Evolutionary conservation across 2,888 invertebrate species (phyloP), one percentile per base, ranked within the genome.

Genomic region (Acleris cristana): DNA sequence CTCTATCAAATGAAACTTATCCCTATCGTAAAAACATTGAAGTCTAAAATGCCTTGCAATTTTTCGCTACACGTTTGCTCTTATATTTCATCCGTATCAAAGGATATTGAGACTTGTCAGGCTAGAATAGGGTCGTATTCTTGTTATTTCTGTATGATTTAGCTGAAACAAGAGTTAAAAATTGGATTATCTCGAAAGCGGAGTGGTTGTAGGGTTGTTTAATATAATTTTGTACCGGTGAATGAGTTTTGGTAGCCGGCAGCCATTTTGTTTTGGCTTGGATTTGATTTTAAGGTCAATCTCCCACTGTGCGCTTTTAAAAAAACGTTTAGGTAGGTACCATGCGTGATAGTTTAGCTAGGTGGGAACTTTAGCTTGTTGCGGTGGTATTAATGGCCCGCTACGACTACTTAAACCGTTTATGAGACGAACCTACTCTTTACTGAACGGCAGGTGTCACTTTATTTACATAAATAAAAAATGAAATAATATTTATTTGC

Each of bases 171-270:
- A 34, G 45, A 48, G 58, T 67, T 23, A 69, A 71, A 81, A 80
- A 90, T 89, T 85, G 79, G 82, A 84, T 91, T 90, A 90, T 85
- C 77, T 83, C 75, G 72, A 79, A 86, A 87, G 84, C 86, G 84
- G 76, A 76, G 82, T 79, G 74, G 70, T 79, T 72, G 75, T 76
- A 83, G 90, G 89, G 87, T 83, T 82, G 82, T 82, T 83, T 91
- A 92, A 92, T 79, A 72, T 76, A 80, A 92, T 92, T 92, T 89
- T 81, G 85, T 86, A 88, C 89, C 88, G 90, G 89, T 91, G 92
- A 88, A 92, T 92, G 92, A 90, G 91, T 90, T 92, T 92, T 92
- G 87, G 92, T 89, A 92, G 91, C 92, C 91, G 90, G 89, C 81
- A 90, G 92, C 90, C 74, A 90, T 90, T 74, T 86, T 72, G 70